These are phyloP conservation scores for Caenorhabditis imperialis DNA, from an alignment of 2,888 invertebrate genomes.

Conservation along the genomic window DNA sequence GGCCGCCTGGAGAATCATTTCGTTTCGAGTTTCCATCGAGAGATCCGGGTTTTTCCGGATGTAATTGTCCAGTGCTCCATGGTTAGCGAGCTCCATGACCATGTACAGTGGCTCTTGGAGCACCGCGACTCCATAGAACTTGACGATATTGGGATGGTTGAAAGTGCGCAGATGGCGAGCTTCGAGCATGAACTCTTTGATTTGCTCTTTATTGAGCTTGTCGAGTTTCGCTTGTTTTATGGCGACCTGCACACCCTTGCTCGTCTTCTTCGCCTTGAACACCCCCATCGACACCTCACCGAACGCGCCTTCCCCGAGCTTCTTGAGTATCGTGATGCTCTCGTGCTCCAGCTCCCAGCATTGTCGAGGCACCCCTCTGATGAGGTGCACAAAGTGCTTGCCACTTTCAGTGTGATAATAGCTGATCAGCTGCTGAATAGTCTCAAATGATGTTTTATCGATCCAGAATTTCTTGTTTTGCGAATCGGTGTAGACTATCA, in stretches of 20 bases:
- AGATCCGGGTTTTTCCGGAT: slow-evolving; percentile 51
- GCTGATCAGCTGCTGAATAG: slow-evolving; percentile 18
- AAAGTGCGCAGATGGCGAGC: slow-evolving; percentile 58
- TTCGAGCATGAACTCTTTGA: slow-evolving; percentile 66
- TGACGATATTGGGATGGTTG: slow-evolving; percentile 45
- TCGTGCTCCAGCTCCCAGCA: slow-evolving; percentile 66
- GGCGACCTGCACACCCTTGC: slow-evolving; percentile 9
- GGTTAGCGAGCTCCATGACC: slow-evolving; percentile 58
- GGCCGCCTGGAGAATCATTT: slow-evolving; percentile 63
- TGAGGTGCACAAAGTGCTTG: background rate
- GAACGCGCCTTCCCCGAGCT: slow-evolving; percentile 69
- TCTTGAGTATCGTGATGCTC: slow-evolving; percentile 57
- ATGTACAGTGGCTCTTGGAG: slow-evolving; percentile 62
- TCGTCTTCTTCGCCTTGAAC: slow-evolving; percentile 4
- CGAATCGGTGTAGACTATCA: background rate
- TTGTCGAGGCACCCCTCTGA: slow-evolving; percentile 48
- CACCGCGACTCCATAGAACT: slow-evolving; percentile 60
- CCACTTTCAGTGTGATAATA: slow-evolving; percentile 11
- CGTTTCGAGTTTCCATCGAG: slow-evolving; percentile 36
- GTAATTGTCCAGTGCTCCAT: slow-evolving; percentile 62
- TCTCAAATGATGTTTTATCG: background rate
- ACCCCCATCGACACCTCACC: slow-evolving; percentile 49
- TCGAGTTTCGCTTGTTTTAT: slow-evolving; percentile 60
- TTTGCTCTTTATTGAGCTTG: slow-evolving; percentile 59
- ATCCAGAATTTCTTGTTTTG: background rate